These are phyloP conservation scores for Enteromius mattozi DNA, from an alignment of 2,797 vertebrate species.

Conservation along the genomic window DNA sequence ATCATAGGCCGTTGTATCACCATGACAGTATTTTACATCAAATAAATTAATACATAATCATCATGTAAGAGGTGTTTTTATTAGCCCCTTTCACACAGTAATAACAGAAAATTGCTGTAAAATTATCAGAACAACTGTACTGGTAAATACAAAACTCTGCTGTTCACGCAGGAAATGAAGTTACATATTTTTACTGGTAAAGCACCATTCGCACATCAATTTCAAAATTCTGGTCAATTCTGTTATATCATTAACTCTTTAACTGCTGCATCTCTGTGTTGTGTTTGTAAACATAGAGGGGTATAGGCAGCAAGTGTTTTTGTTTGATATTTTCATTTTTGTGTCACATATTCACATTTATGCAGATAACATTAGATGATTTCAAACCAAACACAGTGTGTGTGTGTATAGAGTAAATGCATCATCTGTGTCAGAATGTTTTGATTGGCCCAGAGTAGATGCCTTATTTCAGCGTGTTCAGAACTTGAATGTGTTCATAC, in stretches of 20 bases:
- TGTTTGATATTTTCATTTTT: not conserved
- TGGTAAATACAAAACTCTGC: not conserved
- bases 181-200: not conserved
- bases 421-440: not conserved
- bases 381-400: not conserved
- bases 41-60: not conserved
- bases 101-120: not conserved
- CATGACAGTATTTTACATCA: not conserved
- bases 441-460: not conserved
- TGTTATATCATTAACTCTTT: not conserved
- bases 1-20: not conserved
- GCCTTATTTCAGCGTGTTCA: not conserved
- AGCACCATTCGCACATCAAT: not conserved
- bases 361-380: not conserved
- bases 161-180: not conserved
- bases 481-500: not conserved
- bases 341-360: not conserved
- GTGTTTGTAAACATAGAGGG: not conserved
- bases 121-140: not conserved
- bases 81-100: not conserved
- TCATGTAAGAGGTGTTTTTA: not conserved
- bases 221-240: not conserved
- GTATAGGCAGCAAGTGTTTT: not conserved
- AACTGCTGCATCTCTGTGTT: not conserved
- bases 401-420: not conserved